Conservation (phyloP, 2,888 invertebrate genomes). For the Electrophaes corylata region DNA sequence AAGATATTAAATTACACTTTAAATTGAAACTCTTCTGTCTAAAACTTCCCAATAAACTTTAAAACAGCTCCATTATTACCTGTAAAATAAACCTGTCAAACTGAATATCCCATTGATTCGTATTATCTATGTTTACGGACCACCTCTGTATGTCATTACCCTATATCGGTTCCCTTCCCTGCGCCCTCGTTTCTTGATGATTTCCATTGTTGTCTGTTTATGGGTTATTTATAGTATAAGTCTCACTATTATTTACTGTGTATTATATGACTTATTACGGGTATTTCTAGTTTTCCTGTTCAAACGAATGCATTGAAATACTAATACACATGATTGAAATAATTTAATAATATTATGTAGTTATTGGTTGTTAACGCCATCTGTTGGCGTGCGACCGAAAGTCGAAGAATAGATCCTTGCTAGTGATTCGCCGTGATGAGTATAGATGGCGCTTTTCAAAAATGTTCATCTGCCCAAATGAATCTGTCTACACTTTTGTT, state of each 20-base stretch:
- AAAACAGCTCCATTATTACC: slow-evolving; percentile 23
- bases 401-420: slow-evolving; percentile 6
- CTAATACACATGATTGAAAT: background rate
- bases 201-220: slow-evolving; percentile 16
- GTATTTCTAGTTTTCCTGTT: slow-evolving; percentile 8
- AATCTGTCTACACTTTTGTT: background rate
- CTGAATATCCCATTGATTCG: slow-evolving; percentile 20
- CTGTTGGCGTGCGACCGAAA: slow-evolving; percentile 15
- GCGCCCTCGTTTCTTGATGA: slow-evolving; percentile 18
- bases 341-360: background rate
- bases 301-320: too few relatives aligned
- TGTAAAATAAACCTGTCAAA: slow-evolving; percentile 21
- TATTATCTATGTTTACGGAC: slow-evolving; percentile 31
- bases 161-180: slow-evolving; percentile 23
- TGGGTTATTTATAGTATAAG: slow-evolving; percentile 3
- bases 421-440: slow-evolving; percentile 5
- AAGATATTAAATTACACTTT: slow-evolving; percentile 3
- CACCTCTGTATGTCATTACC: slow-evolving; percentile 33
- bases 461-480: background rate
- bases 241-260: too few relatives aligned
- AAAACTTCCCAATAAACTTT: slow-evolving; percentile 15
- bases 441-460: slow-evolving; percentile 14
- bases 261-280: background rate
- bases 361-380: slow-evolving; percentile 15
- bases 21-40: slow-evolving; percentile 1